Base-by-base conservation (phyloP, 2,113 vertebrate species). In the Tenrec ecaudatus region DNA sequence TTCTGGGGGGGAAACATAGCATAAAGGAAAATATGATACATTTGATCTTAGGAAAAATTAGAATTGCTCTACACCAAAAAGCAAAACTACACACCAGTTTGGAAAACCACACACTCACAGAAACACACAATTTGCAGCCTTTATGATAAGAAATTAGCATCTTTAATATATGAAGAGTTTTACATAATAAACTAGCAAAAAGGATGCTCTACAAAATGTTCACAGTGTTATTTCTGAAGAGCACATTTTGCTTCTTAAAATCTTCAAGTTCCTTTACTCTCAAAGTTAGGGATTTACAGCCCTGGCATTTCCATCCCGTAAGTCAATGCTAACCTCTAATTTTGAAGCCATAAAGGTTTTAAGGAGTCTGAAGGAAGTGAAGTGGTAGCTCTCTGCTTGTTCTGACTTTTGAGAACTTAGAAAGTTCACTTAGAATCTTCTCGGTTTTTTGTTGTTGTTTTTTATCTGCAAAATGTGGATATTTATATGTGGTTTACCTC, bases 391-490 rank as follows among this genome's bases (percentile, higher is more conserved):
- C 20, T 15, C 71, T 38, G 76, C 36, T 60, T 88, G 31, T 84
- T 57, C n/a, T 33, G 38, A 87, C 23, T 93, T 40, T 68, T 85
- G 20, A 88, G 10, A 43, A 47, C 14, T 87, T 89, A 77, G 47
- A 31, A 58, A 58, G 73, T 38, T 27, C 62, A 84, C 23, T 64
- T 83, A 79, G 64, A 8, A 60, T 29, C 31, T 86, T 86, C 47
- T 53, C 47, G 11, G 47, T 53, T 53, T 53, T 53, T 10, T 33
- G 47, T 82, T 73, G 73, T 71, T 68, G 57, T 85, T 73, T 75
- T 78, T 73, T 93, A 76, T 57, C 71, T 90, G 8, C 12, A 88
- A 90, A 92, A 91, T 77, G 20, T 31, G 36, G 8, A 31, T 91
- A 66, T 58, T 82, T 76, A 73, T 68, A 89, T 31, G 36, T 20